A percentile compares a stretch with the other conserved stretches of the same genome.
phyloP scores from a whole-genome alignment of 2,113 vertebrate genomes.

The Typhlomys cinereus region DNA sequence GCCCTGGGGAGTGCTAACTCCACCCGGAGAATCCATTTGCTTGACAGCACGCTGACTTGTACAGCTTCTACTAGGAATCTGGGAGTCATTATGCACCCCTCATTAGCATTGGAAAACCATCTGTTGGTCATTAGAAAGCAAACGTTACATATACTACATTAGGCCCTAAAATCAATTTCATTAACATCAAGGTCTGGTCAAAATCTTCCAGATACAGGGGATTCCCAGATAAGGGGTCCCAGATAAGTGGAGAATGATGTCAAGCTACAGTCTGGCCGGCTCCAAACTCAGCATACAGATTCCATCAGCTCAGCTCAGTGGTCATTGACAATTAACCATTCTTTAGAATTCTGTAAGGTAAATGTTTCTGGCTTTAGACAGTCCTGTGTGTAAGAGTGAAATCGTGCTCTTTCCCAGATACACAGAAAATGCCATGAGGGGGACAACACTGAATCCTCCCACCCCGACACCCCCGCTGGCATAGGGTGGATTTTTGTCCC shows the following conservation, averaged over 20 bases:
- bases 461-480: not conserved
- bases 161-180: conserved; percentile 76
- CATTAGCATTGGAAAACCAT: conserved; percentile 86
- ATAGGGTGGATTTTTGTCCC: not conserved
- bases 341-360: not conserved
- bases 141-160: conserved; percentile 80
- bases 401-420: not conserved
- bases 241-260: conserved; percentile 34
- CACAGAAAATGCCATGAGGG: not conserved
- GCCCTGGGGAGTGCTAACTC: conserved; percentile 75
- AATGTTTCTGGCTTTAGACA: not conserved
- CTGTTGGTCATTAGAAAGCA: conserved; percentile 87
- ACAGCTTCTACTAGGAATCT: conserved; percentile 81
- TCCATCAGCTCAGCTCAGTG: not conserved
- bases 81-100: conserved; percentile 83
- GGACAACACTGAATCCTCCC: not conserved
- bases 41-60: conserved; percentile 83
- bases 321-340: conserved; percentile 4
- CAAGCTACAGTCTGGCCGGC: not conserved
- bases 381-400: not conserved
- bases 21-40: conserved; percentile 77
- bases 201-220: conserved; percentile 47
- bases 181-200: conserved; percentile 75
- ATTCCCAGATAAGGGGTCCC: conserved; percentile 54
- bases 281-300: not conserved